These are phyloP conservation scores for Hafferia zeledoni DNA, from an alignment of 2,797 vertebrate species.

Conservation along the genomic window DNA sequence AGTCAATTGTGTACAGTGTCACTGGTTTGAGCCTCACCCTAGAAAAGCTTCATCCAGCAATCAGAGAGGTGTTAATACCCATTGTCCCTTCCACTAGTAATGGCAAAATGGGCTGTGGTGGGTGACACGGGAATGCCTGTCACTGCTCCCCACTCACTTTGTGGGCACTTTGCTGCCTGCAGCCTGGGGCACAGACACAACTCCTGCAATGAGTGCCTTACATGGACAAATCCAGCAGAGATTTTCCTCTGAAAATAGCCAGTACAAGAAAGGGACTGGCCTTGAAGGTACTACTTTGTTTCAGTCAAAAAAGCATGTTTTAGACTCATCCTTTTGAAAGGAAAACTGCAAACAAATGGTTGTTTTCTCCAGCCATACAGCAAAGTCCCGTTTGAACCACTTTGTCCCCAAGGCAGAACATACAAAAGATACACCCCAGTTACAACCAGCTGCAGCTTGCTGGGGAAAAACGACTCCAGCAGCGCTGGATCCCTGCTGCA, in stretches of 20 bases:
- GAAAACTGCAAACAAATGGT: not conserved
- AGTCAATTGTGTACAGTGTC: not conserved
- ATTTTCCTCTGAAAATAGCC: not conserved
- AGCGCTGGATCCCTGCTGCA: not conserved
- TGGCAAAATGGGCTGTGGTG: not conserved
- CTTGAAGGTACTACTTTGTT: not conserved
- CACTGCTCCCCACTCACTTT: rapidly evolving
- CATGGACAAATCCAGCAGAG: not conserved
- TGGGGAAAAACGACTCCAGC: not conserved
- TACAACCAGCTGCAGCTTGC: slow-evolving; percentile 57
- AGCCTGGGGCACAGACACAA: not conserved
- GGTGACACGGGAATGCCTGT: not conserved
- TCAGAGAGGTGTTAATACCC: not conserved
- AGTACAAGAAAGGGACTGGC: not conserved
- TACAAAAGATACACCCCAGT: slow-evolving; percentile 22
- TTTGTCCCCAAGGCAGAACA: not conserved
- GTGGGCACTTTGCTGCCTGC: not conserved
- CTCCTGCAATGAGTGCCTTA: not conserved
- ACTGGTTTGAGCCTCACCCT: slow-evolving; percentile 10
- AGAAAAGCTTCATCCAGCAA: not conserved
- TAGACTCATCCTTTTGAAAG: not conserved
- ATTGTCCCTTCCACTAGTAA: not conserved
- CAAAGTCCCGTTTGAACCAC: slow-evolving; percentile 8
- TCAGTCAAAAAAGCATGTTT: not conserved
- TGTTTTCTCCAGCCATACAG: slow-evolving; percentile 25